A percentile compares a stretch with the other conserved stretches of the same genome.
phyloP scores from a whole-genome alignment of 2,113 vertebrate species.

The Tragulus kanchil region DNA sequence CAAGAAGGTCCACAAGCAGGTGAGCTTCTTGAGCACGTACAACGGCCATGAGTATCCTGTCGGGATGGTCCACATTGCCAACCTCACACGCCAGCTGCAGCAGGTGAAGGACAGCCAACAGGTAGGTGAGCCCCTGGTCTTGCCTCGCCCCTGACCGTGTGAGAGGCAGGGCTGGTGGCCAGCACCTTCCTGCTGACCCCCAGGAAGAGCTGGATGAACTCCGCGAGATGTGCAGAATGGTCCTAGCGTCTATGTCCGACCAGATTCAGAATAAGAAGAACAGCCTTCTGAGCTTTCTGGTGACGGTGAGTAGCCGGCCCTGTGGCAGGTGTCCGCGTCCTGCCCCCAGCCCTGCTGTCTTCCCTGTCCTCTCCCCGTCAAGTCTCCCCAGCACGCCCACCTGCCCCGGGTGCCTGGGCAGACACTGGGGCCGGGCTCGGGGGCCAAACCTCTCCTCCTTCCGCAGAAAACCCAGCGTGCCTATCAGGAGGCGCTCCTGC shows the following conservation, averaged over 20 bases:
- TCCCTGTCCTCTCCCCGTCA: background rate
- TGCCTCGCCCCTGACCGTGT: fast-evolving
- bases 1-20: constrained; percentile 53
- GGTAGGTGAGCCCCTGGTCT: constrained; percentile 61
- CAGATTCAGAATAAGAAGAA: constrained; percentile 33
- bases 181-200: background rate
- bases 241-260: constrained; percentile 4
- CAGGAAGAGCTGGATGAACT: constrained; percentile 79
- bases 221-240: background rate
- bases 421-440: background rate
- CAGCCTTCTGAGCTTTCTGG: background rate
- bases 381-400: fast-evolving
- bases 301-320: constrained; percentile 66
- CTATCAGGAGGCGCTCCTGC: constrained; percentile 61
- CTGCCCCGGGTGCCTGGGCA: background rate
- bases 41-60: constrained; percentile 45
- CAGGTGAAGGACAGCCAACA: constrained; percentile 74
- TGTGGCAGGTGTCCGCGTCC: background rate
- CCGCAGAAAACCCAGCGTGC: constrained; percentile 62
- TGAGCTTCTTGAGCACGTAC: constrained; percentile 69
- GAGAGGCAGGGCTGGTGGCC: background rate
- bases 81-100: constrained; percentile 67
- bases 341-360: background rate
- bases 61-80: constrained; percentile 57
- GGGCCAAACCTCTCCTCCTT: background rate